Evolutionary conservation across 2,797 vertebrate species (phyloP).

Genomic region (Syngnathus acus): DNA sequence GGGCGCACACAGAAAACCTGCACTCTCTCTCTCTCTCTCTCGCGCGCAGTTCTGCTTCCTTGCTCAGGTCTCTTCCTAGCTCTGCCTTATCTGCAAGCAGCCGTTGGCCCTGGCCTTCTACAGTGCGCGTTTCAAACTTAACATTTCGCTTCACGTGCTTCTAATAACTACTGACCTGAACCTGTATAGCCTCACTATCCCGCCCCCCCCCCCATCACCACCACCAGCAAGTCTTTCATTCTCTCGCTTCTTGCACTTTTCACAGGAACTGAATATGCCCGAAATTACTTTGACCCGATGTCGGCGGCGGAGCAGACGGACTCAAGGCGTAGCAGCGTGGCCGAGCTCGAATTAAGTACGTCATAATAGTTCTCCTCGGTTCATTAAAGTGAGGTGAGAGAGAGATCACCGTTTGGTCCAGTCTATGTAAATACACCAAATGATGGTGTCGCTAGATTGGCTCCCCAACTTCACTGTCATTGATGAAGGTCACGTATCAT

Average conservation of each 20-base stretch:
- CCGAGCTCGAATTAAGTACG: constrained; percentile 96
- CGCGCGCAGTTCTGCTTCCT: constrained; percentile 42
- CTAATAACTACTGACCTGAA: constrained; percentile 93
- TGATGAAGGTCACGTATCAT: constrained; percentile 72
- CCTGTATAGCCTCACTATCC: constrained; percentile 47
- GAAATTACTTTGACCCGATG: constrained; percentile 94
- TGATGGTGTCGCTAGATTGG: constrained; percentile 54
- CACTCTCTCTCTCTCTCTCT: constrained; percentile 44
- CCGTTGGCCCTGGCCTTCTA: constrained; percentile 70
- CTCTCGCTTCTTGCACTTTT: constrained; percentile 66
- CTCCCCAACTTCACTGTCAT: constrained; percentile 59
- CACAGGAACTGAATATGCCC: constrained; percentile 91
- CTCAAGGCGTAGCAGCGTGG: constrained; percentile 81
- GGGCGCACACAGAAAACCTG: constrained; percentile 45
- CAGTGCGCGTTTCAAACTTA: constrained; percentile 94
- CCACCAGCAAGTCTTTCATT: constrained; percentile 31
- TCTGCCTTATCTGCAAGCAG: constrained; percentile 80
- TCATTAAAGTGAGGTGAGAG: constrained; percentile 93
- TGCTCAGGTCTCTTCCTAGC: constrained; percentile 56
- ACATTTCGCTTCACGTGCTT: constrained; percentile 99
- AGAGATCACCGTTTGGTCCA: constrained; percentile 75
- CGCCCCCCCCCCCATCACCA: not conserved
- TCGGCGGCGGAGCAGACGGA: constrained; percentile 82
- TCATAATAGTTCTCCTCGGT: constrained; percentile 90
- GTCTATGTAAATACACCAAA: constrained; percentile 74